Evolutionary conservation across 2,888 invertebrate genomes (phyloP), one percentile per base, ranked within the genome.

Genomic region (Diplazon laetatorius): DNA sequence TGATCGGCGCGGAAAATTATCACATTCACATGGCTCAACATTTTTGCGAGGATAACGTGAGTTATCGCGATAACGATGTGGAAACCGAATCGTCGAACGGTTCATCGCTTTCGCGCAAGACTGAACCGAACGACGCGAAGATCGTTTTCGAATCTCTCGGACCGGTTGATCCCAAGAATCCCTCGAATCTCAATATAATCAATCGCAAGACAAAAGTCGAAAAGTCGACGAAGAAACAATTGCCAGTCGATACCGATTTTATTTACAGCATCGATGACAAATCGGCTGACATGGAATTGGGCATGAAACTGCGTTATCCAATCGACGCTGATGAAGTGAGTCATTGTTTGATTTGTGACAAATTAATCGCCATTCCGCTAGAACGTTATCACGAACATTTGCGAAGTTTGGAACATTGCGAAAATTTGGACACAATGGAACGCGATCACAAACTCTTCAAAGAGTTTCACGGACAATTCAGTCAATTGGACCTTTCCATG

Each of bases 261-360:
- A 80, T 82, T 22, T 82, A 80, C 71, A 48, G 76, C 2, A 52
- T 80, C 18, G 46, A 71, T 2, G 63, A 75, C 1, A 69, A 77
- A 14, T 12, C 52, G 8, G 5, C 12, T 1, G 59, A 76, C 0
- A 25, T 73, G 0, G 48, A 75, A 20, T 8, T 48, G 2, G 74
- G 77, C 14, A 46, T 71, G 44, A 46, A 10, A 30, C 22, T 71
- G 0, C 57, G 44, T 18, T 10, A 39, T 8, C n/a, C 20, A 8
- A 52, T 10, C n/a, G n/a, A n/a, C 0, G 55, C 73, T 14, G 37
- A 42, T 1, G 12, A 72, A 0, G 39, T 30, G 2, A 52, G 65
- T 50, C 75, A 73, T 4, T 88, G 88, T 39, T 71, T 88, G 39
- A 71, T 85, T 30, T 87, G 88, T 71, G 79, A 80, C 12, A 71